phyloP scores from a whole-genome alignment of 2,888 invertebrate species.

The Eledona agricola region DNA sequence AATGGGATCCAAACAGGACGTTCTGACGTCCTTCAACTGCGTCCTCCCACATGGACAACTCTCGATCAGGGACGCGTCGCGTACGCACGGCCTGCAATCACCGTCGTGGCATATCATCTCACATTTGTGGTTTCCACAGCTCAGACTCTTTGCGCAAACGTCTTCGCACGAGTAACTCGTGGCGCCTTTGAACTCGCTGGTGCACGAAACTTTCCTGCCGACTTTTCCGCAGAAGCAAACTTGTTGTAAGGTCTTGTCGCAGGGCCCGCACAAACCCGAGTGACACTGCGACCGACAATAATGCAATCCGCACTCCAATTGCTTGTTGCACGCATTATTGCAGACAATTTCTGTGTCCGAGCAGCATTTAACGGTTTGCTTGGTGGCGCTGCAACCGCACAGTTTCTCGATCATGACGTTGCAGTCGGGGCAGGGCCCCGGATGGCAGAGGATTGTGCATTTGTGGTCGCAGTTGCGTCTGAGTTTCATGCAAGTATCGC shows the following conservation, averaged over 20 bases:
- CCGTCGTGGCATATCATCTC: slow-evolving; percentile 72
- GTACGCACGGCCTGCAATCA: slow-evolving; percentile 71
- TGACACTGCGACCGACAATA: slow-evolving; percentile 80
- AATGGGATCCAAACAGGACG: slow-evolving; percentile 81
- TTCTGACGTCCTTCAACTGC: slow-evolving; percentile 63
- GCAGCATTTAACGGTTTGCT: slow-evolving; percentile 75
- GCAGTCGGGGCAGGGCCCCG: slow-evolving; percentile 94
- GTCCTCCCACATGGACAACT: slow-evolving; percentile 83
- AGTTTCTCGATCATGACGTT: slow-evolving; percentile 75
- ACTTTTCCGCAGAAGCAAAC: slow-evolving; percentile 77
- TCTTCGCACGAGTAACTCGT: slow-evolving; percentile 70
- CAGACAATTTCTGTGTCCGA: slow-evolving; percentile 78
- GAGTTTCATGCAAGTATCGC: slow-evolving; percentile 79
- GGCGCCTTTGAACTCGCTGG: slow-evolving; percentile 63
- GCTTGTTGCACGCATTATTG: slow-evolving; percentile 75
- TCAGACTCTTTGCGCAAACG: slow-evolving; percentile 68
- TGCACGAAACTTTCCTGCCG: slow-evolving; percentile 70
- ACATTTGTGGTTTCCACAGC: slow-evolving; percentile 74
- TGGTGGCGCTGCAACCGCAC: slow-evolving; percentile 82
- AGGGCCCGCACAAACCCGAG: slow-evolving; percentile 77
- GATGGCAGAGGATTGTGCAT: slow-evolving; percentile 88
- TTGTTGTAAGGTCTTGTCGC: slow-evolving; percentile 73
- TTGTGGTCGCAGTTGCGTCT: slow-evolving; percentile 69
- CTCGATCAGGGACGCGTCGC: slow-evolving; percentile 69
- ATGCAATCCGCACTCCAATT: slow-evolving; percentile 81